A percentile compares a stretch with the other conserved stretches of the same genome.
phyloP scores from a whole-genome alignment of 2,888 invertebrate species.

The Chrysolina oricalcia region DNA sequence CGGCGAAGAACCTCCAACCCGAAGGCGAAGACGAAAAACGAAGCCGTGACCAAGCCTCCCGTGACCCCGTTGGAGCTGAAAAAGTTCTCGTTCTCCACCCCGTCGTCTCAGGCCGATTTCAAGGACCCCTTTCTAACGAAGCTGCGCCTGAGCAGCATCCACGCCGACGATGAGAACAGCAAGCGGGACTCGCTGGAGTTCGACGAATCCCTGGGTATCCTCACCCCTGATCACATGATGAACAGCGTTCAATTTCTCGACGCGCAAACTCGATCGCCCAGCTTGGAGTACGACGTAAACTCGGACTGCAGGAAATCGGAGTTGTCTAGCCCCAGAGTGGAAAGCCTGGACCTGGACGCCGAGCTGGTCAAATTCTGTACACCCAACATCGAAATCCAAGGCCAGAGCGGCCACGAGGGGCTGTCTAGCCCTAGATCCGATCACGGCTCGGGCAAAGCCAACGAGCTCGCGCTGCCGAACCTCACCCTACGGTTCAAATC shows the following conservation, averaged over 20 bases:
- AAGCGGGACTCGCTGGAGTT: slow-evolving; percentile 87
- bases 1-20: slow-evolving; percentile 52
- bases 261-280: slow-evolving; percentile 49
- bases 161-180: slow-evolving; percentile 52
- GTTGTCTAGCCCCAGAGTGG: slow-evolving; percentile 42
- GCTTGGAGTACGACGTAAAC: slow-evolving; percentile 51
- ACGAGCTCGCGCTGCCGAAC: not conserved
- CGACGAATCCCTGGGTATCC: slow-evolving; percentile 89
- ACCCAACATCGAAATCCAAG: not conserved
- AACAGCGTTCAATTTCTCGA: slow-evolving; percentile 66
- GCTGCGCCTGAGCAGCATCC: slow-evolving; percentile 40
- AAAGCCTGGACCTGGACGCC: slow-evolving; percentile 32
- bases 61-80: slow-evolving; percentile 37
- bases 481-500: not conserved
- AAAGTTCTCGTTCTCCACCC: slow-evolving; percentile 51
- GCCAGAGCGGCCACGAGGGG: not conserved
- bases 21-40: slow-evolving; percentile 42
- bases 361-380: too few relatives aligned
- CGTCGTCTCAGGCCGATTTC: slow-evolving; percentile 48
- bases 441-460: not conserved
- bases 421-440: not conserved
- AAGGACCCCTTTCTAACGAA: slow-evolving; percentile 46
- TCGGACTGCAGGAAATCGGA: slow-evolving; percentile 42
- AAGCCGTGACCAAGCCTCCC: slow-evolving; percentile 20
- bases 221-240: slow-evolving; percentile 90